phyloP scores from a whole-genome alignment of 2,113 vertebrate species.

The Phasianus colchicus region DNA sequence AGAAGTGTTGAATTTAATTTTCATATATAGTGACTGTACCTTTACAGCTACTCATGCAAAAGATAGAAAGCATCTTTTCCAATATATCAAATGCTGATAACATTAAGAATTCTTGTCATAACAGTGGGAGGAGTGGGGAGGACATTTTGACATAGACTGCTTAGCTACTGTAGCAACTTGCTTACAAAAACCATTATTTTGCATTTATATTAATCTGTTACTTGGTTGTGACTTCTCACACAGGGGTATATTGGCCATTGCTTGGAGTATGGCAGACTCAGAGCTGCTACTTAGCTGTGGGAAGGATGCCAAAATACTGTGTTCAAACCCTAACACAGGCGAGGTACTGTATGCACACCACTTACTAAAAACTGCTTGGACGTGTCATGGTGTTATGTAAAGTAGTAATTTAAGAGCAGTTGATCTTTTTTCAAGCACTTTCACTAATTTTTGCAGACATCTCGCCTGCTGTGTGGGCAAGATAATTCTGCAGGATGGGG shows the following conservation, averaged over 20 bases:
- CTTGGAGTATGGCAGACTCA: constrained; percentile 94
- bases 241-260: constrained; percentile 92
- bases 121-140: background rate
- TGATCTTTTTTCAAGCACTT: too few relatives aligned
- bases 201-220: background rate
- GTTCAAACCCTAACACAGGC: constrained; percentile 94
- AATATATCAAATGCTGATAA: background rate
- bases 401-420: background rate
- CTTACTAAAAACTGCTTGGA: background rate
- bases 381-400: background rate
- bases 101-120: background rate
- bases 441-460: background rate
- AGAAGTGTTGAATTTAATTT: background rate
- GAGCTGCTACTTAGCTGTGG: constrained; percentile 95
- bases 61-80: background rate
- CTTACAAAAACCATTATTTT: background rate
- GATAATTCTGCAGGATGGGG: background rate
- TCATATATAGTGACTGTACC: background rate
- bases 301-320: constrained; percentile 95
- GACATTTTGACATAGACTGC: background rate
- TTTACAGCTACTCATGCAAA: background rate
- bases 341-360: constrained; percentile 81
- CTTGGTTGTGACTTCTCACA: background rate
- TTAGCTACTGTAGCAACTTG: background rate
- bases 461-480: background rate